Conservation (phyloP, 2,888 invertebrate species). For the Mesochorus sp. region DNA sequence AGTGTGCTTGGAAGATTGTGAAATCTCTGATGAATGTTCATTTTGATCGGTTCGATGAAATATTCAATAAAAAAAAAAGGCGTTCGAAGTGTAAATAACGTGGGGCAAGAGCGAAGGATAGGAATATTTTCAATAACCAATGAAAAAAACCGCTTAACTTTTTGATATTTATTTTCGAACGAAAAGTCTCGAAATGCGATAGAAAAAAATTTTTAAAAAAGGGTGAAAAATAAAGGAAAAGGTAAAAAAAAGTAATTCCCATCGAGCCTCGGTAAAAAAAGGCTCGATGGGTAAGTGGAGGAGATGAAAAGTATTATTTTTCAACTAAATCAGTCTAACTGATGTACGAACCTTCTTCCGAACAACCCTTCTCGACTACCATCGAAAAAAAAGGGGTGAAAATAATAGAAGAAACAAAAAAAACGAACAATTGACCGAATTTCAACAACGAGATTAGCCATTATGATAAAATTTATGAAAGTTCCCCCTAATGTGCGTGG, state of each 20-base stretch:
- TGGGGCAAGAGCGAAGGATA: conserved; percentile 33
- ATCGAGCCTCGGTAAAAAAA: too few species aligned
- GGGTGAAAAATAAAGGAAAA: conserved; percentile 7
- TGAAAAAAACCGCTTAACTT: conserved; percentile 44
- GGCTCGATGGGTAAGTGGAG: too few species aligned
- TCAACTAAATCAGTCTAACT: conserved; percentile 47
- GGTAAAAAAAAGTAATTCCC: conserved; percentile 18
- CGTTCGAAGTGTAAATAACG: conserved; percentile 54
- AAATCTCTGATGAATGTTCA: not conserved
- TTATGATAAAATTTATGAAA: conserved; percentile 43
- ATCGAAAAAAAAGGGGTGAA: conserved; percentile 13
- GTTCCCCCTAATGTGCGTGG: conserved; percentile 31
- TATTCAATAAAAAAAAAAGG: not conserved
- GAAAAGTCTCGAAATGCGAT: conserved; percentile 23
- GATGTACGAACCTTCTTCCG: conserved; percentile 48
- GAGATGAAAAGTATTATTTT: conserved; percentile 64
- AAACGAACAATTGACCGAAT: conserved; percentile 58
- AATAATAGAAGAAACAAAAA: conserved; percentile 13
- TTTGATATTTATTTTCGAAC: conserved; percentile 53
- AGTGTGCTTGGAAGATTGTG: not conserved
- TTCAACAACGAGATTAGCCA: conserved; percentile 64
- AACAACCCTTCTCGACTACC: conserved; percentile 29
- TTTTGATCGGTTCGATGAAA: conserved; percentile 42
- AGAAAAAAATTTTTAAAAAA: conserved; percentile 6
- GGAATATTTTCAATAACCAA: conserved; percentile 54